phyloP scores from a whole-genome alignment of 2,888 invertebrate genomes.

The Apamea sordens region DNA sequence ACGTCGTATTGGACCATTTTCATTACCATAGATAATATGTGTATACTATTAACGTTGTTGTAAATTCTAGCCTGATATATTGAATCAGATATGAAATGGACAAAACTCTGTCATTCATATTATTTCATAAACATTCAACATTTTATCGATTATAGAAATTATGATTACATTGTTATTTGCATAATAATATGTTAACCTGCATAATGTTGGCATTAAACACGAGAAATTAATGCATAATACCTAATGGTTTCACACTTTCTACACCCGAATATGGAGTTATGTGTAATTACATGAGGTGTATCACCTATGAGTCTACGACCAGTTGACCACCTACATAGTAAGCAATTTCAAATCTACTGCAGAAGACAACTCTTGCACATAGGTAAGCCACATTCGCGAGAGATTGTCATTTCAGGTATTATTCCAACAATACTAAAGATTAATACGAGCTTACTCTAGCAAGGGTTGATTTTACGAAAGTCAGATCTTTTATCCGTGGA shows the following conservation, averaged over 20 bases:
- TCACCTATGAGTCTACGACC: not conserved
- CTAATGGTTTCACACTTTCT: slow-evolving; percentile 56
- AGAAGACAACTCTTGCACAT: not conserved
- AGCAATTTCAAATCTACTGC: slow-evolving; percentile 5
- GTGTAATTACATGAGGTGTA: slow-evolving; percentile 15
- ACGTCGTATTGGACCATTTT: slow-evolving; percentile 1
- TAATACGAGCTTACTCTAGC: no score
- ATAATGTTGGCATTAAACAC: slow-evolving; percentile 27
- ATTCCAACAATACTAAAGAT: no score
- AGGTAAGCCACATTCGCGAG: not conserved
- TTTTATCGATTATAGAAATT: slow-evolving; percentile 8
- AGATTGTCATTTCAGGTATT: not conserved
- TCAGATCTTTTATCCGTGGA: no score
- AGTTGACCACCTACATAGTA: not conserved
- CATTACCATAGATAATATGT: not conserved
- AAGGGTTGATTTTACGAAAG: not conserved
- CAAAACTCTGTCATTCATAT: not conserved
- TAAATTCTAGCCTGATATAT: not conserved
- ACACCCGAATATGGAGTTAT: slow-evolving; percentile 21
- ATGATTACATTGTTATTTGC: not conserved
- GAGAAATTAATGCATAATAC: slow-evolving; percentile 15
- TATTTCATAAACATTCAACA: not conserved
- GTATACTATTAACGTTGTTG: not conserved
- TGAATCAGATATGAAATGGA: not conserved
- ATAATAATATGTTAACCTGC: slow-evolving; percentile 37